These are phyloP conservation scores for Lytechinus pictus DNA, from an alignment of 35 echinoderm and acorn worm genomes.

Conservation along the genomic window DNA sequence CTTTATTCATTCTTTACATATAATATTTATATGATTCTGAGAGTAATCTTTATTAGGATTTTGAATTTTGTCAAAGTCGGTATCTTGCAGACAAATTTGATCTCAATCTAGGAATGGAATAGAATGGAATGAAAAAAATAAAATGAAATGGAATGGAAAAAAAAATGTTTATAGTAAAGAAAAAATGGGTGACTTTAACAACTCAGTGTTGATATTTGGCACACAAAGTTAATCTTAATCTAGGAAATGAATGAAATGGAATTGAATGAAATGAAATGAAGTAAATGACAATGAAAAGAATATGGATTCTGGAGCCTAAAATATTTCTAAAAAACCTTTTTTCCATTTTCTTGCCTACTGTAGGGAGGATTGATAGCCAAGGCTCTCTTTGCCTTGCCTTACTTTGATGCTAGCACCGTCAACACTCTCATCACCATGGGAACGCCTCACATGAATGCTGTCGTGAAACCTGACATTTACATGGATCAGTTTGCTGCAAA, in stretches of 20 bases:
- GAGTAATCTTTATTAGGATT: no score
- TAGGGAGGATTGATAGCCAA: conserved; percentile 92
- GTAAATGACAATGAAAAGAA: no score
- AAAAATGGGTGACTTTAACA: background rate
- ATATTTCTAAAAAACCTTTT: background rate
- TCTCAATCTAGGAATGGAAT: no score
- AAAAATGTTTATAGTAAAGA: no score
- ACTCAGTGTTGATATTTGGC: background rate
- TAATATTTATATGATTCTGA: no score
- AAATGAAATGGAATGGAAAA: no score
- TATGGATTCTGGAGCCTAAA: background rate
- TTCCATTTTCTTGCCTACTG: background rate
- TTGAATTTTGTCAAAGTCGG: no score
- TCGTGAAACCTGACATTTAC: conserved; percentile 68
- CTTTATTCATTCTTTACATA: background rate
- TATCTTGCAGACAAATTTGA: no score
- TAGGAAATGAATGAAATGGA: no score
- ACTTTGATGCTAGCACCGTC: conserved; percentile 73
- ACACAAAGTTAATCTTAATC: no score
- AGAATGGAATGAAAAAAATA: no score
- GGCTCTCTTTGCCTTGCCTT: conserved; percentile 73
- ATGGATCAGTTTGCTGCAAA: conserved; percentile 69
- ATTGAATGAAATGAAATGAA: no score
- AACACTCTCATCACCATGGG: conserved; percentile 96
- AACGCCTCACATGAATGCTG: conserved; percentile 79